Evolutionary conservation across 1,140 invertebrate genomes (phyloP).

Genomic region (Bicyclus anynana): DNA sequence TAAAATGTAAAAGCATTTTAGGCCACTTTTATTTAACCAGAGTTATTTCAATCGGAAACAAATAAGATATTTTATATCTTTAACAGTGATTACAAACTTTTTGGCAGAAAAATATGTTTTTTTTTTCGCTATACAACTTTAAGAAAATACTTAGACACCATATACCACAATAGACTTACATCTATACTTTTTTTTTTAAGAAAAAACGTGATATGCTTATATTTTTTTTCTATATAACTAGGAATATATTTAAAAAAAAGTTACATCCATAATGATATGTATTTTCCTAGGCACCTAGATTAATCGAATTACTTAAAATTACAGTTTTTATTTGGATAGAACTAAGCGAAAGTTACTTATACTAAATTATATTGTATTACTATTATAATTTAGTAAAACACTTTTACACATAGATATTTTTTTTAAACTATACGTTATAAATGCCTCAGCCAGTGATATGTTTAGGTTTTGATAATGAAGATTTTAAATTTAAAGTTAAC

Average conservation of each 20-base stretch:
- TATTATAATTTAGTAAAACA: slow-evolving; percentile 1
- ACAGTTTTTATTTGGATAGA: slow-evolving; percentile 2
- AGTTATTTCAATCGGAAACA: slow-evolving; percentile 18
- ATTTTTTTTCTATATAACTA: slow-evolving; percentile 20
- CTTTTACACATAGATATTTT: slow-evolving; percentile 55
- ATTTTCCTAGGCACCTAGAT: slow-evolving; percentile 61
- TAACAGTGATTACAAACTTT: slow-evolving; percentile 39
- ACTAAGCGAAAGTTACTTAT: slow-evolving; percentile 32
- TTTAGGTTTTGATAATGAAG: slow-evolving; percentile 63
- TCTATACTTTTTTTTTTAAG: slow-evolving; percentile 30
- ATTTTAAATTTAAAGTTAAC: slow-evolving; percentile 42
- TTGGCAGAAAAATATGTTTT: slow-evolving; percentile 54
- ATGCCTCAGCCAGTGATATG: slow-evolving; percentile 74
- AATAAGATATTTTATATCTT: slow-evolving; percentile 58
- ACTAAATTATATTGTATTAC: slow-evolving; percentile 19
- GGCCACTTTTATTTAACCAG: slow-evolving; percentile 30
- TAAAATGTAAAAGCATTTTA: slow-evolving; percentile 32
- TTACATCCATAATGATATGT: slow-evolving; percentile 40
- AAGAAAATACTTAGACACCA: slow-evolving; percentile 55
- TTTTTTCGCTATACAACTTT: slow-evolving; percentile 30
- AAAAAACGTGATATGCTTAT: slow-evolving; percentile 32
- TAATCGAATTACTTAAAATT: slow-evolving; percentile 7
- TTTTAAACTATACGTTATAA: slow-evolving; percentile 35
- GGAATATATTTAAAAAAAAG: slow-evolving; percentile 26
- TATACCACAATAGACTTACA: slow-evolving; percentile 38